Conservation (phyloP, 2,113 vertebrate genomes). For the Girardinichthys multiradiatus region DNA sequence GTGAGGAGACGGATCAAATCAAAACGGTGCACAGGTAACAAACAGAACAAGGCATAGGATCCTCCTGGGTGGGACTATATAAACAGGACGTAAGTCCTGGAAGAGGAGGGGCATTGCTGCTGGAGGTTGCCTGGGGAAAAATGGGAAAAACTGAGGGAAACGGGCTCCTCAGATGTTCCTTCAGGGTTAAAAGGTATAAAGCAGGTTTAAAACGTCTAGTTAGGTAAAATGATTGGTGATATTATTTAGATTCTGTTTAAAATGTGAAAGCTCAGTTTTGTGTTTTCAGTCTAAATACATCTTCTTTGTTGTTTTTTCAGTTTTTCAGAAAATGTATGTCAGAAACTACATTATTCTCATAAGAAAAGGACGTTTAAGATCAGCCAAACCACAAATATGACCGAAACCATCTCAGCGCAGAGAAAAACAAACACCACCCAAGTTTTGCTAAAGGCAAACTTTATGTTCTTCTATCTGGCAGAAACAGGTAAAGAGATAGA, state of each 20-base stretch:
- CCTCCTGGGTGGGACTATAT: conserved; percentile 47
- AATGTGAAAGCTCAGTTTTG: background rate
- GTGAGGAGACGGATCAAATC: conserved; percentile 69
- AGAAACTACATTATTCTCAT: background rate
- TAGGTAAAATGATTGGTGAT: background rate
- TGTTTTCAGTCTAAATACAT: background rate
- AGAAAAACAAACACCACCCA: background rate
- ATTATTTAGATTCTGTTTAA: conserved; percentile 9
- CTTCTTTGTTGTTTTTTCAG: background rate
- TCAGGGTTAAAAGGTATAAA: background rate
- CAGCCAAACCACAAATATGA: background rate
- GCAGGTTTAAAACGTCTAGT: background rate
- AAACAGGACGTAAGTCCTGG: conserved; percentile 74
- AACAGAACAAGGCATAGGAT: conserved; percentile 37
- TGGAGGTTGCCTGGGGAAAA: conserved; percentile 39
- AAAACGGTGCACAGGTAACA: conserved; percentile 72
- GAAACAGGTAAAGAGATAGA: conserved; percentile 22
- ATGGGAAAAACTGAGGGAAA: conserved; percentile 48
- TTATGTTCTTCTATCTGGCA: background rate
- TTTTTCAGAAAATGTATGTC: background rate
- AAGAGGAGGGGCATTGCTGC: conserved; percentile 40
- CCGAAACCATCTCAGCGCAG: background rate
- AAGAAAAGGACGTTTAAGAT: too few relatives aligned
- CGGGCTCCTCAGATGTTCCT: conserved; percentile 15
- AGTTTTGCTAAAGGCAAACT: background rate